These are phyloP conservation scores for Aythya baeri DNA, from an alignment of 2,113 vertebrate genomes.

Conservation along the genomic window DNA sequence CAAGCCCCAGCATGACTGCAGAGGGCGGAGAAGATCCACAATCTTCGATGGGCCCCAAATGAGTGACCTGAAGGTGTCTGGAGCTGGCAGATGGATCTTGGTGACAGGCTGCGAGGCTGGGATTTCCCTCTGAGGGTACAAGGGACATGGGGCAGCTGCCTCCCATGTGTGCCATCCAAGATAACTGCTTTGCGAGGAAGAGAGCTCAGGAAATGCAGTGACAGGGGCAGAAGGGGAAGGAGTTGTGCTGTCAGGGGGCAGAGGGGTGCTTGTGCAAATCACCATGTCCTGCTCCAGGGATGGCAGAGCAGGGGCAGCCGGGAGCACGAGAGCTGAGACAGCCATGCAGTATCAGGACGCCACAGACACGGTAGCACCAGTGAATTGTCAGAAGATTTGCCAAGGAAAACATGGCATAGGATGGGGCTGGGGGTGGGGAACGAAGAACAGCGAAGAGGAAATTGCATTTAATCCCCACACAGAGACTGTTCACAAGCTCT, in stretches of 20 bases:
- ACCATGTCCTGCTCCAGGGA: background rate
- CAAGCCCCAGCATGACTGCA: background rate
- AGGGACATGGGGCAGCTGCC: background rate
- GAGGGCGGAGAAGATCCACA: background rate
- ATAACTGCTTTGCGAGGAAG: background rate
- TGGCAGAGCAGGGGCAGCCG: background rate
- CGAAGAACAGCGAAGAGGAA: slow-evolving; percentile 44
- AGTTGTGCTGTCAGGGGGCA: background rate
- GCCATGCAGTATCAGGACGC: slow-evolving; percentile 18
- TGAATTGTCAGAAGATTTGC: slow-evolving; percentile 57
- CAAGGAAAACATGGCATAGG: slow-evolving; percentile 62
- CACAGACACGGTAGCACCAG: slow-evolving; percentile 29
- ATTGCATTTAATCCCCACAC: slow-evolving; percentile 10
- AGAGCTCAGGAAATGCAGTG: background rate
- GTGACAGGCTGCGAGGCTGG: fast-evolving
- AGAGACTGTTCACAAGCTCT: slow-evolving; percentile 22
- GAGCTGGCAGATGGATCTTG: background rate
- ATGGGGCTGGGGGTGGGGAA: background rate
- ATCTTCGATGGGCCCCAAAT: background rate
- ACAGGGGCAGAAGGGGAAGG: background rate
- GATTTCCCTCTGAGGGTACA: background rate
- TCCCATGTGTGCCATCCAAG: background rate
- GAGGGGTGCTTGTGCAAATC: background rate
- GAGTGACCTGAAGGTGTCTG: background rate
- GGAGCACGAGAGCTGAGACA: slow-evolving; percentile 21